These are phyloP conservation scores for Macrotus californicus DNA, from an alignment of 2,113 vertebrate species.

Conservation along the genomic window DNA sequence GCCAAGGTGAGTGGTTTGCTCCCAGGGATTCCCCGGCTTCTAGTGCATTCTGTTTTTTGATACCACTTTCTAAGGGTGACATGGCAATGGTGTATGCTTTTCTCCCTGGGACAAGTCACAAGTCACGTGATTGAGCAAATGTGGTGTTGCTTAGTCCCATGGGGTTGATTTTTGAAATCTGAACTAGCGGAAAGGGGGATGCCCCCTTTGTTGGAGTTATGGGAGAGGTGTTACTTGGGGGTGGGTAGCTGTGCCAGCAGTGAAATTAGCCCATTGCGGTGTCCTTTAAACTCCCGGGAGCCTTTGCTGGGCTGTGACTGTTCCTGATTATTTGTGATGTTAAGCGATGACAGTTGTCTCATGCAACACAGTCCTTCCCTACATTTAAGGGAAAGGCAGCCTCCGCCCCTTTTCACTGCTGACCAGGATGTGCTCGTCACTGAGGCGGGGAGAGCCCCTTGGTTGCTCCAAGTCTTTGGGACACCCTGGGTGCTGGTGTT, in stretches of 20 bases:
- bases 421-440: no score
- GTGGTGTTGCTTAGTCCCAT: accelerated
- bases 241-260: not conserved
- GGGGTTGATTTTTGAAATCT: not conserved
- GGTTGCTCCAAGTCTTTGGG: not conserved
- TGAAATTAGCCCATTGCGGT: not conserved
- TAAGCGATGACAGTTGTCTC: not conserved
- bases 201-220: not conserved
- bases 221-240: not conserved
- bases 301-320: not conserved
- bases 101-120: no score
- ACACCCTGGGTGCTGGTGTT: not conserved
- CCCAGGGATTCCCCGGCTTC: not conserved
- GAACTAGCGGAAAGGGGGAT: not conserved
- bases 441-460: not conserved
- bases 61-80: not conserved
- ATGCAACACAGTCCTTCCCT: not conserved
- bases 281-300: not conserved
- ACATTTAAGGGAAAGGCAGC: not conserved
- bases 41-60: accelerated
- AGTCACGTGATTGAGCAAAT: not conserved
- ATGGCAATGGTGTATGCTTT: accelerated
- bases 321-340: not conserved
- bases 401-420: not conserved
- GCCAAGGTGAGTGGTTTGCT: accelerated